Evolutionary conservation across 2,888 invertebrate genomes (phyloP), one percentile per base, ranked within the genome.

Genomic region (Lycaena phlaeas): DNA sequence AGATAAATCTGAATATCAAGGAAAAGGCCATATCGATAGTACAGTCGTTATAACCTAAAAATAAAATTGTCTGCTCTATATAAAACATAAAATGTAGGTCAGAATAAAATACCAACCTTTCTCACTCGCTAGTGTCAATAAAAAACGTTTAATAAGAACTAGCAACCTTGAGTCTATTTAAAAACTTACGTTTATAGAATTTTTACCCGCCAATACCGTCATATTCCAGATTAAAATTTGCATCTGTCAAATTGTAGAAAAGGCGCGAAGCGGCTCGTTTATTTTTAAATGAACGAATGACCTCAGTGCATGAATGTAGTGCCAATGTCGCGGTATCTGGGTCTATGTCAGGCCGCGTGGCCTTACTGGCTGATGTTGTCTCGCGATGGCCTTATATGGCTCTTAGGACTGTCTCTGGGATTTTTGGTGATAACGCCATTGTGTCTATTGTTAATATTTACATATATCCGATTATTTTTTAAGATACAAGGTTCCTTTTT

Each of bases 231-330:
- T 56, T 56, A 48, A 47, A 54, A 53, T 48, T 52, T 42, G 49
- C 50, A 56, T 55, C 49, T 59, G 57, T 68, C 64, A 64, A 68
- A 67, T 65, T 57, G 59, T 52, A 56, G 57, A 57, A 64, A 59
- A 58, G 54, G 59, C 61, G 51, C 49, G 51, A 38, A 54, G 45
- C 45, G 61, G 56, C 54, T 52, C 66, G 64, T 69, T 71, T 81
- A 79, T 81, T 76, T 82, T 81, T 78, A 79, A 70, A 75, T 67
- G 62, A 68, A 63, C 72, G 63, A 64, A 61, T 73, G 81, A 78
- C 81, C 82, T 82, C 66, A 68, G 73, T 63, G 64, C 62, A 65
- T 75, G 79, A 84, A 84, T 84, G 82, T 81, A 84, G 82, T 84
- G 81, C 82, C 82, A 84, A 84, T 84, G 82, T 79, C 82, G 64